Base-by-base conservation (phyloP, 2,888 invertebrate genomes). In the Mimachlamys varia region DNA sequence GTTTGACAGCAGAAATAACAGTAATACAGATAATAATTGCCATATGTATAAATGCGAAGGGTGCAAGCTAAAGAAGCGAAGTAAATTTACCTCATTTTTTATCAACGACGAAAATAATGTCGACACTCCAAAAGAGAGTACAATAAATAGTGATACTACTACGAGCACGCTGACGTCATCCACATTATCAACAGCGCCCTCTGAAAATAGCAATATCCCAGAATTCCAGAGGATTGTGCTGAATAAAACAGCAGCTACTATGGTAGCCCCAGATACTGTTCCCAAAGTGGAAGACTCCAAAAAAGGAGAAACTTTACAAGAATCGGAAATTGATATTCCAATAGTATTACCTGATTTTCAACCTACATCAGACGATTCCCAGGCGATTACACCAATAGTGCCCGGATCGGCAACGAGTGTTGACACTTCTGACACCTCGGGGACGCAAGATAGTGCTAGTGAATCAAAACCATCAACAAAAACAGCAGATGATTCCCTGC, bases 301-400 rank as follows among this genome's bases (percentile, higher is more conserved):
- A 22, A 62, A 62, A 62, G 62, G 62, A 62, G 22, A 62, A 44
- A 44, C 44, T 7, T n/a, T 62, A 62, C 62, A 62, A 22, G 62
- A 62, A 62, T 62, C 62, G 62, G 62, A 62, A 62, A 62, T 62
- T n/a, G 22, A 62, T 62, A 62, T 62, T 62, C 62, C 62, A n/a
- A 3, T 62, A 22, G 62, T 62, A 4, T n/a, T 62, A 22, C 62
- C 62, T 3, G 62, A 62, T 62, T 62, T 62, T 17, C 22, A 1
- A 62, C n/a, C 62, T 62, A 62, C 17, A 62, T 62, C n/a, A 62
- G 62, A 62, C 62, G 62, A 62, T 62, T 62, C 62, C n/a, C 22
- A 62, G 33, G 33, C 13, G 15, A 76, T 76, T 15, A 10, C 76
- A 0, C 76, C 76, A 13, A 15, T 76, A 33, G 76, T 76, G 15